Base-by-base conservation (phyloP, 2,888 invertebrate species). In the Pachliopta kotzebuea region DNA sequence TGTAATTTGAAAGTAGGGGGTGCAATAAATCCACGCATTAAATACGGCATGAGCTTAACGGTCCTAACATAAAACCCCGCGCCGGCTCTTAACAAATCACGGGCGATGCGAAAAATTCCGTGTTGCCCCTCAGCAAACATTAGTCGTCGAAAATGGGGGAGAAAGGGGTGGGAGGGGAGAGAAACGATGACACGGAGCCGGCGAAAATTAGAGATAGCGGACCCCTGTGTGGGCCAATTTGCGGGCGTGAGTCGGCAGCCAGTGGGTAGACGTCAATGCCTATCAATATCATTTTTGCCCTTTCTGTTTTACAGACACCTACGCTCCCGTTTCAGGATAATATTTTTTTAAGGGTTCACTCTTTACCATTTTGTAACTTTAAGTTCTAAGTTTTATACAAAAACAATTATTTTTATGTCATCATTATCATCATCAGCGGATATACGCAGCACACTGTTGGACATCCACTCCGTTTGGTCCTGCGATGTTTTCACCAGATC, bases 61-160 rank as follows among this genome's bases (percentile, higher is more conserved):
- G 26, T 49, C 45, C 49, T 61, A 56, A 57, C 23, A 42, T 42
- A 52, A 57, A 53, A 53, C 37, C n/a, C 26, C 31, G 37, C 50
- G 18, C 52, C 52, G 18, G 31, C 37, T 29, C 24, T 42, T 62
- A 23, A 57, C 53, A 53, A 53, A 63, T 63, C 53, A 63, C 53
- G 57, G 29, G 45, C 45, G 58, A 53, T 42, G 63, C 42, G 58
- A 53, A 57, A 63, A 58, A 54, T 63, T 58, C 54, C 54, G 45
- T 45, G 70, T 66, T 72, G 66, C 71, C 69, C 68, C 68, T 69
- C 72, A 65, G 68, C 72, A 73, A 69, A 71, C 76, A 77, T 77
- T 76, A 73, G 71, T 74, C 77, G 73, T 70, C 70, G 71, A 26
- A 58, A 58, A 58, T 42, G 45, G 14, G 26, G 18, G 11, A 20